These are phyloP conservation scores for Pachycephala philippinensis DNA, from an alignment of 2,113 vertebrate genomes.

Conservation along the genomic window DNA sequence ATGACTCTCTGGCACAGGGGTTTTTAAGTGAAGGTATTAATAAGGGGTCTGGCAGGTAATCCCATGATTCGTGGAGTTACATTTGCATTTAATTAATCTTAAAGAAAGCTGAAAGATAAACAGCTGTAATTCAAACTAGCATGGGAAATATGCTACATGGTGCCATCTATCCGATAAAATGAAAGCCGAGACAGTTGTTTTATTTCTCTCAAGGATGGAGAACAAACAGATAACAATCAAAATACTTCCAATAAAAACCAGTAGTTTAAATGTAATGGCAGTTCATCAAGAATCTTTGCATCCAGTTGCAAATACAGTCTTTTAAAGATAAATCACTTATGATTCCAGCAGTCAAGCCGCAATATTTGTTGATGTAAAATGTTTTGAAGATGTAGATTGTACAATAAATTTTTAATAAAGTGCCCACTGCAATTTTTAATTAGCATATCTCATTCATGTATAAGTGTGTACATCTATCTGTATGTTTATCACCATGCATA, in stretches of 20 bases:
- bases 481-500: constrained; percentile 66
- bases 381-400: constrained; percentile 74
- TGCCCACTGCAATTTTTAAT: constrained; percentile 75
- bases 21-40: constrained; percentile 87
- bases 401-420: constrained; percentile 81
- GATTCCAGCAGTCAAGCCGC: constrained; percentile 63
- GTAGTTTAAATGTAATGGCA: constrained; percentile 56
- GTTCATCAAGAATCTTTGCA: constrained; percentile 67
- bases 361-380: constrained; percentile 74
- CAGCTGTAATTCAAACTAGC: constrained; percentile 83
- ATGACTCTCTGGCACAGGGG: constrained; percentile 76
- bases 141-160: constrained; percentile 72
- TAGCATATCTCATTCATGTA: constrained; percentile 73
- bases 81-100: constrained; percentile 89
- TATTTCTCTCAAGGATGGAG: constrained; percentile 62
- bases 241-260: constrained; percentile 65
- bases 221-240: constrained; percentile 70
- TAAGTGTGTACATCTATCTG: constrained; percentile 70
- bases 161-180: constrained; percentile 77
- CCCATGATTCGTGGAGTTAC: constrained; percentile 79
- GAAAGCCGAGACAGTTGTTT: constrained; percentile 73
- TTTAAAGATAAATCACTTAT: constrained; percentile 72
- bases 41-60: constrained; percentile 87
- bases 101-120: constrained; percentile 86
- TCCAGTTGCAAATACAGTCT: constrained; percentile 60